Conservation (phyloP, 2,888 invertebrate species). For the Ormyrus thymus region DNA sequence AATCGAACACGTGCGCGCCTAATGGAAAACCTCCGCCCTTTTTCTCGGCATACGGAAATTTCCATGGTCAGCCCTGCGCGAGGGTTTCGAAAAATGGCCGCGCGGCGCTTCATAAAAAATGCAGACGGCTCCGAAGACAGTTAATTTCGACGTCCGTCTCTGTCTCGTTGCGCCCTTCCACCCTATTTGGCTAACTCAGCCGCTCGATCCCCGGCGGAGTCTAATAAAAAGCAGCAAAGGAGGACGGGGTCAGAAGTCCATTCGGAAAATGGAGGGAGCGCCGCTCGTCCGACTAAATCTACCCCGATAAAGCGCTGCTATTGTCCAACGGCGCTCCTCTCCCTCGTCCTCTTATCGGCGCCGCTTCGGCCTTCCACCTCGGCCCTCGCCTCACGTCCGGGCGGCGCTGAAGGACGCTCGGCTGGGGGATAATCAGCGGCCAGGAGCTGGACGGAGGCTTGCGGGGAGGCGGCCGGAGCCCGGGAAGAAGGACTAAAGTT, state of each 20-base stretch:
- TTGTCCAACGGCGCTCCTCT: constrained; percentile 61
- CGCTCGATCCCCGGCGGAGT: constrained; percentile 67
- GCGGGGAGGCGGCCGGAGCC: not conserved
- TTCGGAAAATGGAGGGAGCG: constrained; percentile 74
- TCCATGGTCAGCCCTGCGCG: constrained; percentile 27
- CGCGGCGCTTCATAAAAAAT: constrained; percentile 64
- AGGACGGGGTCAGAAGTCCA: constrained; percentile 74
- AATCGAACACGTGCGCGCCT: constrained; percentile 2
- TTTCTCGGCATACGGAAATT: constrained; percentile 40
- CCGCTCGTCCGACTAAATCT: constrained; percentile 73
- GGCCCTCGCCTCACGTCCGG: not conserved
- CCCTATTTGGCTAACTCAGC: constrained; percentile 55
- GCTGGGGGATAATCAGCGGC: not conserved
- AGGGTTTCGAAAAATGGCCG: constrained; percentile 26
- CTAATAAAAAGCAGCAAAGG: constrained; percentile 74
- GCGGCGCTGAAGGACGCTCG: not conserved
- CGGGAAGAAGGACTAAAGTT: constrained; percentile 67
- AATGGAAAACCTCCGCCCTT: constrained; percentile 18
- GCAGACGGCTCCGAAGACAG: constrained; percentile 65
- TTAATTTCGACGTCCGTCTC: constrained; percentile 68
- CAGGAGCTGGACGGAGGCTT: not conserved
- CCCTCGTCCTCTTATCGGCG: not conserved
- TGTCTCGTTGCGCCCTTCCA: constrained; percentile 50
- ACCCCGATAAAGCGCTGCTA: constrained; percentile 71
- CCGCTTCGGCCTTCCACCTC: not conserved